Percentiles rank a stretch among this genome's conserved stretches.
Evolutionary conservation across 2,888 invertebrate species (phyloP).

Genomic region (Aelia acuminata): DNA sequence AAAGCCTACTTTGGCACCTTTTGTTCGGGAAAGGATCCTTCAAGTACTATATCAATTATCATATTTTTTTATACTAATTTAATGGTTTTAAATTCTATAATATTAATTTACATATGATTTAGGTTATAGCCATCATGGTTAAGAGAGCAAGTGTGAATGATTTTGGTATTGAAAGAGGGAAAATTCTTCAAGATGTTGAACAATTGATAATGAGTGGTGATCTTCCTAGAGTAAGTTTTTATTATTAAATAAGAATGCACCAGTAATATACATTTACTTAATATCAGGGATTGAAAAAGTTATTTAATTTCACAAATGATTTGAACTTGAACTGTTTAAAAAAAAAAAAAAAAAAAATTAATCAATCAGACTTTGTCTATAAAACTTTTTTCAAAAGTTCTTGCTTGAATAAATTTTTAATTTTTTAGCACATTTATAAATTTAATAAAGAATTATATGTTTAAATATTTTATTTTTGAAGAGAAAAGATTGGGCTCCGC

Average conservation of each 20-base stretch:
- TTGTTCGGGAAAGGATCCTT: conserved; percentile 81
- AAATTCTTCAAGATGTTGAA: conserved; percentile 81
- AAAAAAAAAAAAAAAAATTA: no score
- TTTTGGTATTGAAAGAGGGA: conserved; percentile 77
- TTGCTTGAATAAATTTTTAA: no score
- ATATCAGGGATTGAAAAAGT: no score
- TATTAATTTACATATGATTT: conserved; percentile 68
- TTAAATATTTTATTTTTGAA: no score
- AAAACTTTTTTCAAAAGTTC: no score
- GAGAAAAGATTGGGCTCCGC: no score
- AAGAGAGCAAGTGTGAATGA: conserved; percentile 87
- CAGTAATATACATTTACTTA: no score
- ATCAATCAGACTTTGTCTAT: no score
- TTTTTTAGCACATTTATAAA: no score
- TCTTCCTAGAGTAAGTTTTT: conserved; percentile 73
- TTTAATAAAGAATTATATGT: no score
- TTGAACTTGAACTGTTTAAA: no score
- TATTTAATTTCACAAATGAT: no score
- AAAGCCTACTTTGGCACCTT: conserved; percentile 78
- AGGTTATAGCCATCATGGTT: conserved; percentile 89
- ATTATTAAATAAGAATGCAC: neutral
- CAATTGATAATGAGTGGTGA: conserved; percentile 81
- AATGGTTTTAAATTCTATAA: neutral
- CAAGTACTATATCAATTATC: conserved; percentile 71
- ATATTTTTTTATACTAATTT: neutral